Conservation (phyloP, 2,888 invertebrate species). For the Suillia variegata region DNA sequence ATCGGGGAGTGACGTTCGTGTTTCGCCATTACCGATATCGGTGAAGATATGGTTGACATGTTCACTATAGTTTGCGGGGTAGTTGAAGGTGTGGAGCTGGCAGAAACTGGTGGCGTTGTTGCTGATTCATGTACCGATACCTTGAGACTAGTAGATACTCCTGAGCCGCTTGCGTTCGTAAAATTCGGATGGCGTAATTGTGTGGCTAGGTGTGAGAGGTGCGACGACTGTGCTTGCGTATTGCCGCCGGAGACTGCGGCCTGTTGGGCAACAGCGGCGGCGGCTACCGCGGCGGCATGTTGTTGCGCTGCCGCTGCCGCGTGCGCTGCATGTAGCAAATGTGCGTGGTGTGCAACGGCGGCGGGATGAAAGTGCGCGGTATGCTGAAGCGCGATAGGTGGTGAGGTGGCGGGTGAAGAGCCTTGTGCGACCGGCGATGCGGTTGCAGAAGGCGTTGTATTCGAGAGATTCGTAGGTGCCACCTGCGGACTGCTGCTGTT, state of each 20-base stretch:
- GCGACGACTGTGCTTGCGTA: not conserved
- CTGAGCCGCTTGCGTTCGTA: conserved; percentile 35
- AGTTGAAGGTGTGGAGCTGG: conserved; percentile 43
- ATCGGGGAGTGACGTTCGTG: conserved; percentile 60
- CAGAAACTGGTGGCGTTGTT: conserved; percentile 56
- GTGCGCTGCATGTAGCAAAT: conserved; percentile 51
- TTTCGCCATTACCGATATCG: conserved; percentile 43
- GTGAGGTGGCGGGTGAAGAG: conserved; percentile 47
- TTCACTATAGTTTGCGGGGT: conserved; percentile 34
- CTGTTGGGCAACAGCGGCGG: conserved; percentile 34
- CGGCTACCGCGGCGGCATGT: conserved; percentile 43
- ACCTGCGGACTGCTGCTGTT: conserved; percentile 29
- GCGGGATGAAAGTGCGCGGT: conserved; percentile 37
- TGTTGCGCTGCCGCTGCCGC: conserved; percentile 49
- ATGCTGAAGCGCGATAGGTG: conserved; percentile 25
- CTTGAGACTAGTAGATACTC: conserved; percentile 58
- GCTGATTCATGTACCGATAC: conserved; percentile 29
- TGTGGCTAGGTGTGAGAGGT: conserved; percentile 23
- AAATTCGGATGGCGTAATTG: conserved; percentile 37
- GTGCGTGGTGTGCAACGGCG: conserved; percentile 55
- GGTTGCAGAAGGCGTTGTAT: conserved; percentile 52
- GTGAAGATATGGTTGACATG: conserved; percentile 53
- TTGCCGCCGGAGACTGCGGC: conserved; percentile 27
- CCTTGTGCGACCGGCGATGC: conserved; percentile 51
- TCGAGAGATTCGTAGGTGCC: conserved; percentile 56